Base-by-base conservation (phyloP, 2,797 vertebrate species). In the Chiloscyllium punctatum region DNA sequence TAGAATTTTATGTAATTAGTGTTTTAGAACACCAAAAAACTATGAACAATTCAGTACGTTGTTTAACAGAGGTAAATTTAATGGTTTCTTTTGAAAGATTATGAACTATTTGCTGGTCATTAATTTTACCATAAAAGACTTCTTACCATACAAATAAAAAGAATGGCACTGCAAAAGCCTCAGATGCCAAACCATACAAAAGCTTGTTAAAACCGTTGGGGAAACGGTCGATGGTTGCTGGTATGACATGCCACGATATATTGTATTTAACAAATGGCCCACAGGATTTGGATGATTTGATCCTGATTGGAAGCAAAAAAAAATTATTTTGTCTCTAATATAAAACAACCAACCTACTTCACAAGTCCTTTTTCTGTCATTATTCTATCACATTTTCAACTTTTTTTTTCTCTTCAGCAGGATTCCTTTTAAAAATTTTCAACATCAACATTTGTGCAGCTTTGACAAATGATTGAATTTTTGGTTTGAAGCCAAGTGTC, bases 151-250 rank as follows among this genome's bases (percentile, higher is more conserved):
- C 97, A 33, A 99, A 96, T 88, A 99, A 97, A 96, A 99, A 99
- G 97, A 98, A 98, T 95, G 98, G 98, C 27, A 99, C 98, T 0
- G 98, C 99, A 13, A 99, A 99, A 37, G 98, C 98, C 97, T 99
- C 99, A 0, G 99, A 99, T 0, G 98, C 97, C 62, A 99, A 62
- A 2, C 97, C 96, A 0, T 96, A 94, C 82, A 99, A 96, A 53
- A 99, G 1, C 0, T 95, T 42, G 96, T 96, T 96, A 95, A 98
- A 71, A 1, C 96, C 97, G 0, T 0, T 1, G 30, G 98, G 98
- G 42, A 99, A 98, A 69, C 95, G 82, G 23, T 91, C 95, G n/a
- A 99, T 74, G 0, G 97, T 96, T 1, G 11, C 1, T 2, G 98
- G 98, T 68, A 99, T 96, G 68, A 98, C 98, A 21, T 98, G 97